Evolutionary conservation across 2,113 vertebrate species (phyloP).

Genomic region (Melanostigma gelatinosum): DNA sequence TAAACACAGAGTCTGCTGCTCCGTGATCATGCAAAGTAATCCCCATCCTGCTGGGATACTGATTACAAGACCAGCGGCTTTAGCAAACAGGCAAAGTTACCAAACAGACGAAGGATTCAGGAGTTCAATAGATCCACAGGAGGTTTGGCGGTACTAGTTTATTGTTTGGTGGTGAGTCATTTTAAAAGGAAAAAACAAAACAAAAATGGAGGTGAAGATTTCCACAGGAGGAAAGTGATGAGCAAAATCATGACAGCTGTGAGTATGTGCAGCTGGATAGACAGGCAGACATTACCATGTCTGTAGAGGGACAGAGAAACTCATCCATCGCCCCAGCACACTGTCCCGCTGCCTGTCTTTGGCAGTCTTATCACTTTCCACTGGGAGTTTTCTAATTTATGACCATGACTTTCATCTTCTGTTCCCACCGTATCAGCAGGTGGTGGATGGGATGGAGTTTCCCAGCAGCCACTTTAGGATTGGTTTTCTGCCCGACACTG

Average conservation of each 20-base stretch:
- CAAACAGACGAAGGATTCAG: not conserved
- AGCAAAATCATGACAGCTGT: conserved; percentile 4
- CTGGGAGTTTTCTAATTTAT: conserved; percentile 60
- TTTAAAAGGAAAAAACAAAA: not conserved
- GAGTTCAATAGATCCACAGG: not conserved
- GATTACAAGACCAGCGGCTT: conserved; percentile 13
- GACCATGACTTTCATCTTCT: conserved; percentile 45
- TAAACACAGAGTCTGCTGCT: conserved; percentile 28
- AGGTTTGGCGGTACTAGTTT: not conserved
- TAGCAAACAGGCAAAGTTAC: conserved; percentile 8
- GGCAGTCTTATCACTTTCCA: conserved; percentile 50
- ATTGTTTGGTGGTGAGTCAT: conserved; percentile 27
- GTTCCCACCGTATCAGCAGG: conserved; percentile 63
- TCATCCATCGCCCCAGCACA: not conserved
- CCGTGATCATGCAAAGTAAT: conserved; percentile 48
- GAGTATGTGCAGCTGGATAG: not conserved
- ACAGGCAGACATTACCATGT: conserved; percentile 22
- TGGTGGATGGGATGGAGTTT: conserved; percentile 65
- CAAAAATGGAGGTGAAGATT: not conserved
- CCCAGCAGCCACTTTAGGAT: conserved; percentile 63
- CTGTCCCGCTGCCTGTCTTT: conserved; percentile 27
- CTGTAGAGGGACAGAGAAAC: conserved; percentile 13
- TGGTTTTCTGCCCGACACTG: conserved; percentile 71
- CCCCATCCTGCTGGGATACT: conserved; percentile 32
- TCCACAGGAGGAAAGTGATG: not conserved